Percentiles rank a stretch among this genome's conserved stretches.
Conservation (phyloP, 2,113 vertebrate species). For the Neodon shergylaensis region DNA sequence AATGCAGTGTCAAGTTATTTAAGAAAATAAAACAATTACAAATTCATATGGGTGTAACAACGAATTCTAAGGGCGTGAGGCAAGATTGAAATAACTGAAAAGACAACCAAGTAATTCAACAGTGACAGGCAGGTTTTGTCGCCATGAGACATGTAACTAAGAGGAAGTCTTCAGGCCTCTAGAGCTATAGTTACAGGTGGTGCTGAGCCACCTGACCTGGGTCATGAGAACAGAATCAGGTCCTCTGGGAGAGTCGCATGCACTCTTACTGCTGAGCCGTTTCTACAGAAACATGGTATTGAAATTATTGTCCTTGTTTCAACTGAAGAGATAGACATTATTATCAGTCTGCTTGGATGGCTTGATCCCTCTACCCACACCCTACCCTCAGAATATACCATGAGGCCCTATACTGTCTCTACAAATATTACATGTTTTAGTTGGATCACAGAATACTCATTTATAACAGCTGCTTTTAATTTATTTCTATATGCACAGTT, state of each 20-base stretch:
- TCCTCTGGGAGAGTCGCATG: background rate
- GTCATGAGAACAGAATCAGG: background rate
- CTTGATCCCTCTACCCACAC: background rate
- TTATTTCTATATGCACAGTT: background rate
- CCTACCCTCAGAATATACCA: background rate
- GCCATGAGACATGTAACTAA: background rate
- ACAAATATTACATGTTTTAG: background rate
- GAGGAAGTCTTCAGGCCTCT: background rate
- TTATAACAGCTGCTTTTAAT: background rate
- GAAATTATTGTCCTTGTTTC: background rate
- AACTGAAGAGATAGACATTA: background rate
- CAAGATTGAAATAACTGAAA: background rate
- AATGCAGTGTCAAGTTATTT: background rate
- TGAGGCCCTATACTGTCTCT: background rate
- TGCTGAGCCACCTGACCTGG: background rate
- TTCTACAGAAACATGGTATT: background rate
- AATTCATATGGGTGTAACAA: background rate
- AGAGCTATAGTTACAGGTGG: background rate
- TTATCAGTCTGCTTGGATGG: background rate
- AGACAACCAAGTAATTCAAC: background rate
- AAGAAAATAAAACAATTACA: background rate
- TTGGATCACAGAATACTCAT: background rate
- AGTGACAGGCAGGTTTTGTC: background rate
- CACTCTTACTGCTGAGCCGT: background rate
- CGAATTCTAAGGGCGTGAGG: background rate